A percentile compares a stretch with the other conserved stretches of the same genome.
These are phyloP conservation scores for Epizoanthus scotinus DNA, from an alignment of 92 coral and sea anemone genomes.

Conservation along the genomic window DNA sequence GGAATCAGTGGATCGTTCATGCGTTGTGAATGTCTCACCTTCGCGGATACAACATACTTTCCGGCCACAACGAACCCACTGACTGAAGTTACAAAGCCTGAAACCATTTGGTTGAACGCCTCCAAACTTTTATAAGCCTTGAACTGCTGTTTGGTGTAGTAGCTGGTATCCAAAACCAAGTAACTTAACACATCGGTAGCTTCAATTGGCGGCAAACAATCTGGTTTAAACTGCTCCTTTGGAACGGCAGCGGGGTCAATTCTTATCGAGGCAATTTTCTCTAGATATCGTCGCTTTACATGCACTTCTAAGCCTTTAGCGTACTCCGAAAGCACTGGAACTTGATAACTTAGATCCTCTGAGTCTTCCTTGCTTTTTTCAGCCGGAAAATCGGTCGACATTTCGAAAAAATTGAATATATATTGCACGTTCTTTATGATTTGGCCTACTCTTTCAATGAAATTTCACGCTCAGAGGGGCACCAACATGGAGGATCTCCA, in stretches of 20 bases:
- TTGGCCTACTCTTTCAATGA: too few relatives aligned
- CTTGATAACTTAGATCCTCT: slow-evolving; percentile 24
- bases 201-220: slow-evolving; percentile 29
- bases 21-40: slow-evolving; percentile 47
- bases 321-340: slow-evolving; percentile 45
- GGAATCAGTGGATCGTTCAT: slow-evolving; percentile 42
- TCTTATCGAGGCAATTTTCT: slow-evolving; percentile 31
- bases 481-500: too few relatives aligned
- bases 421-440: too few relatives aligned
- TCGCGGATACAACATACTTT: slow-evolving; percentile 27
- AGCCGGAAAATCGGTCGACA: slow-evolving; percentile 24
- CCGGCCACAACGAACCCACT: too few relatives aligned
- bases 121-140: slow-evolving; percentile 4
- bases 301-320: slow-evolving; percentile 42
- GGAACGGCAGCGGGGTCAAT: slow-evolving; percentile 44
- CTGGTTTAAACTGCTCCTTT: not conserved
- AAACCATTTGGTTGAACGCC: slow-evolving; percentile 33
- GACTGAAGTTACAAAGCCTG: too few relatives aligned
- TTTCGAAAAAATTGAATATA: too few relatives aligned
- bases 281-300: slow-evolving; percentile 25
- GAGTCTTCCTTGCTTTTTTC: slow-evolving; percentile 37
- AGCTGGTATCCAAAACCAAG: slow-evolving; percentile 34
- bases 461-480: too few relatives aligned
- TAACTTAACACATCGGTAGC: slow-evolving; percentile 1
- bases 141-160: slow-evolving; percentile 20